These are phyloP conservation scores for Lasiurus cinereus DNA, from an alignment of 2,113 vertebrate species.

Conservation along the genomic window DNA sequence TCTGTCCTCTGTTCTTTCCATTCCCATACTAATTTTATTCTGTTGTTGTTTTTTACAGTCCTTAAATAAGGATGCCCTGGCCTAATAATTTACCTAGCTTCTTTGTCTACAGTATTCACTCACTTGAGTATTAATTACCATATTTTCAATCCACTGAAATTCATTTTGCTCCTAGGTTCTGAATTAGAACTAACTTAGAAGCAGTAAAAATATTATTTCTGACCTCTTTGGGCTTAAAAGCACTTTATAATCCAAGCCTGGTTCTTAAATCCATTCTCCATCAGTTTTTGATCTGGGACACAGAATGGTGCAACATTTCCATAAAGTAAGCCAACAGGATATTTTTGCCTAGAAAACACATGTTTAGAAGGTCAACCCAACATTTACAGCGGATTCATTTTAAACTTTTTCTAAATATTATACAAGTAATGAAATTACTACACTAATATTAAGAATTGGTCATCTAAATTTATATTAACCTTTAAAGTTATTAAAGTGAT, in stretches of 20 bases:
- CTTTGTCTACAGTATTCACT: not conserved
- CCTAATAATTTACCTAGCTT: not conserved
- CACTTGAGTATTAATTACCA: not conserved
- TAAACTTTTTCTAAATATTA: not conserved
- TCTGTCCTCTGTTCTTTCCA: not conserved
- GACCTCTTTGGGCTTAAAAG: not conserved
- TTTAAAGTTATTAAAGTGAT: slow-evolving; percentile 30
- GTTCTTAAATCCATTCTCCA: not conserved
- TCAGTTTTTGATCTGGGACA: not conserved
- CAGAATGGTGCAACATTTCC: not conserved
- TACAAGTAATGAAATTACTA: slow-evolving; percentile 15
- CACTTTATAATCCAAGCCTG: not conserved
- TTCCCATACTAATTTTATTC: not conserved
- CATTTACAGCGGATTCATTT: not conserved
- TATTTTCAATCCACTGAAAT: not conserved
- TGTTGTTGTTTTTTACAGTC: not conserved
- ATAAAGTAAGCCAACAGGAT: not conserved
- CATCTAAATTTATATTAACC: not conserved
- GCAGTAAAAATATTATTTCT: slow-evolving; percentile 6
- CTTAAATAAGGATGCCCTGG: not conserved
- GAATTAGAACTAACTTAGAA: not conserved
- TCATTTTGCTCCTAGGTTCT: slow-evolving; percentile 21
- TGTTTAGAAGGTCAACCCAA: not conserved
- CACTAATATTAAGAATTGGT: not conserved
- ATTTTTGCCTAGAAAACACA: slow-evolving; percentile 43